Evolutionary conservation across 2,797 vertebrate species (phyloP), one percentile per base, ranked within the genome.

Genomic region (Coregonus ussuriensis): DNA sequence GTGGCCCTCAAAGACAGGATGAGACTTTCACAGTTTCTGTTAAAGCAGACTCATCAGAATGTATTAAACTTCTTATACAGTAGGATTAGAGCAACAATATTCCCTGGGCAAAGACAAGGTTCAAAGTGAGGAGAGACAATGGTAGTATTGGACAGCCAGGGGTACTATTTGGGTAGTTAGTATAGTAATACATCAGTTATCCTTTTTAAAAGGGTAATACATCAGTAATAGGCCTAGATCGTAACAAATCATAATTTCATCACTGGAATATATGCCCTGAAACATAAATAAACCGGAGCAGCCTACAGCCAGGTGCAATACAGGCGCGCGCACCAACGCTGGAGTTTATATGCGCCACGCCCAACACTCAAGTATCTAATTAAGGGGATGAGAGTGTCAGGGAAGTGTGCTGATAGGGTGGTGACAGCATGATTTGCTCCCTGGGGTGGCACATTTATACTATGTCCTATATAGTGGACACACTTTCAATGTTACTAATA

Each of bases 271-370:
- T 21, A 15, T 9, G 59, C n/a, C 54, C 52, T 74, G 71, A 18
- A 29, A 54, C 71, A 16, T 53, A 15, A 33, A 72, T 54, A 16
- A 72, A 54, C 65, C 29, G 31, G 66, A 68, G 66, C 3, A 13
- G 25, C 59, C 21, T 68, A 59, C 9, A n/a, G 85, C 65, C 9
- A 15, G 14, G 11, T 6, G 54, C 67, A 83, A 74, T 73, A 62
- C 53, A 74, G 51, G 72, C 71, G 59, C 66, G 67, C 35, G 77
- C 72, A 74, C 81, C 53, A 73, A 53, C 53, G 29, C 15, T 47
- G 21, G 68, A 70, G 68, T 70, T 11, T 72, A 59, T 62, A 29
- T 62, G 65, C 4, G 9, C 86, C 88, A 88, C 91, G 82, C 89
- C 89, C 88, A 86, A 81, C 72, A 51, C 0, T 74, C 4, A 13